These are phyloP conservation scores for Hydrolagus affinis DNA, from an alignment of 2,113 vertebrate species.

Conservation along the genomic window DNA sequence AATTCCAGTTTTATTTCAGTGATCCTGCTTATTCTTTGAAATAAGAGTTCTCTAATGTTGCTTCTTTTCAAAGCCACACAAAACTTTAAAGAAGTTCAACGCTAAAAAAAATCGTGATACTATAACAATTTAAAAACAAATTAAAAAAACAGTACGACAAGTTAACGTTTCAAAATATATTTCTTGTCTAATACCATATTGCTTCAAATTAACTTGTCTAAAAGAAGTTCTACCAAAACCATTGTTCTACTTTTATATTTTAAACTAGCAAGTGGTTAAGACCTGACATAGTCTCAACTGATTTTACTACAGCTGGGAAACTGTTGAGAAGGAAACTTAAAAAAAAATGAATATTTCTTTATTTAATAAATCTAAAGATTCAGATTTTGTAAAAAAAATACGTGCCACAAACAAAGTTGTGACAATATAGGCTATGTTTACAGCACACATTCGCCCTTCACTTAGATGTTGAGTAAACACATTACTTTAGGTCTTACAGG, in stretches of 20 bases:
- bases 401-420: not conserved
- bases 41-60: not conserved
- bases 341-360: not conserved
- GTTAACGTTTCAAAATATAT: not conserved
- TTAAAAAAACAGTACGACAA: not conserved
- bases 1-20: not conserved
- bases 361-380: slow-evolving; percentile 5
- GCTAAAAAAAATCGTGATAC: not conserved
- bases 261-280: not conserved
- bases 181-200: not conserved
- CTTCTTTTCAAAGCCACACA: not conserved
- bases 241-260: not conserved
- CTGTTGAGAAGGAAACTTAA: not conserved
- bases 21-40: not conserved
- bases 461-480: not conserved
- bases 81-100: not conserved
- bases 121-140: not conserved
- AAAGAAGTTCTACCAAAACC: not conserved
- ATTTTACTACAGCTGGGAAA: not conserved
- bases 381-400: not conserved
- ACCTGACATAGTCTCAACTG: not conserved
- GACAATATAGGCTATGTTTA: not conserved
- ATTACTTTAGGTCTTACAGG: not conserved
- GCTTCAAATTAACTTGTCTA: too few relatives aligned
- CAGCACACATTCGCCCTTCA: not conserved